Evolutionary conservation across 2,888 invertebrate genomes (phyloP).

Genomic region (Helobdella robusta): DNA sequence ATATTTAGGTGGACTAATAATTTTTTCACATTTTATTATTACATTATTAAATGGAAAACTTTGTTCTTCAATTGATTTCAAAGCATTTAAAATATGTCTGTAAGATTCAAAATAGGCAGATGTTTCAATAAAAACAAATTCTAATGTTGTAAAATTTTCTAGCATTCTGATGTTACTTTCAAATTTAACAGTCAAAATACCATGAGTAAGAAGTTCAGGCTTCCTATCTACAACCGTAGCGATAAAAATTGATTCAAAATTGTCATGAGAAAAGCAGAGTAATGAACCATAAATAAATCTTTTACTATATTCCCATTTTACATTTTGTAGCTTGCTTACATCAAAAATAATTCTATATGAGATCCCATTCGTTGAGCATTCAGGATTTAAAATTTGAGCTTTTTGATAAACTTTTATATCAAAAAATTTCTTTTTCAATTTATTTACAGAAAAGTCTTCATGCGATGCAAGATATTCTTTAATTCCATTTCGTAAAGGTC

Average conservation of each 20-base stretch:
- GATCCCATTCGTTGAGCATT: conserved; percentile 36
- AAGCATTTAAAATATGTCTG: conserved; percentile 62
- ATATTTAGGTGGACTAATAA: conserved; percentile 49
- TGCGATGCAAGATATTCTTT: conserved; percentile 39
- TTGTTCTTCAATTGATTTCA: conserved; percentile 54
- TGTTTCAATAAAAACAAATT: conserved; percentile 62
- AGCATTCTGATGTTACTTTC: conserved; percentile 27
- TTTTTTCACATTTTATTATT: conserved; percentile 55
- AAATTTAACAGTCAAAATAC: conserved; percentile 39
- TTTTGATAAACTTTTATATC: conserved; percentile 38
- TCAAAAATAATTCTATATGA: conserved; percentile 34
- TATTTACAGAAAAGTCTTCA: conserved; percentile 14
- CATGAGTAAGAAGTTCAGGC: conserved; percentile 44
- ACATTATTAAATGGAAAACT: conserved; percentile 63
- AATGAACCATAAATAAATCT: conserved; percentile 65
- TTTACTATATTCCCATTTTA: conserved; percentile 53
- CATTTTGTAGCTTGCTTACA: conserved; percentile 25
- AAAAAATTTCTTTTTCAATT: conserved; percentile 13
- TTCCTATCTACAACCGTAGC: conserved; percentile 54
- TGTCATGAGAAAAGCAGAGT: conserved; percentile 62
- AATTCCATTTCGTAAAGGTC: conserved; percentile 63
- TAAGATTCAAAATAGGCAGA: conserved; percentile 74
- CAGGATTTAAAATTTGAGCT: conserved; percentile 36
- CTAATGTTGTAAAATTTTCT: conserved; percentile 26
- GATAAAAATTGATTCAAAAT: conserved; percentile 62